Evolutionary conservation across 2,797 vertebrate species (phyloP).

Genomic region (Cottoperca gobio): DNA sequence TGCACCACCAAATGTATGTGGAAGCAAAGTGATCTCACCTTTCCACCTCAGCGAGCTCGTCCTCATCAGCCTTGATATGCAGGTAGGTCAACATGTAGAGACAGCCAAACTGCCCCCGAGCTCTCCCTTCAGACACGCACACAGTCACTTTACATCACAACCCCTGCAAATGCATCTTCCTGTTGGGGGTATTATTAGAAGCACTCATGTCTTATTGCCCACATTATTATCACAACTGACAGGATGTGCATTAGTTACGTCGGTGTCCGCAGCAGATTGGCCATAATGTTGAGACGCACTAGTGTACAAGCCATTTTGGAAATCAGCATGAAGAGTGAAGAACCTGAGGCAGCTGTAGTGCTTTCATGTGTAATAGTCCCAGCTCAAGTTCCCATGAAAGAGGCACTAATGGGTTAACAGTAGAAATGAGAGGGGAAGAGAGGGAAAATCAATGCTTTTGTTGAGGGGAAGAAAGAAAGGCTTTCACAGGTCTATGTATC

Average conservation of each 20-base stretch:
- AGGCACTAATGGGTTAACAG: slow-evolving; percentile 86
- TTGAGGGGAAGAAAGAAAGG: slow-evolving; percentile 84
- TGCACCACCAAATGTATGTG: slow-evolving; percentile 35
- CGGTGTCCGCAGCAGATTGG: slow-evolving; percentile 60
- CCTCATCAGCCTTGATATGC: slow-evolving; percentile 71
- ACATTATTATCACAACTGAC: slow-evolving; percentile 77
- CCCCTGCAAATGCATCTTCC: slow-evolving; percentile 73
- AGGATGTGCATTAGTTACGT: slow-evolving; percentile 83
- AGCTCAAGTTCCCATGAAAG: slow-evolving; percentile 83
- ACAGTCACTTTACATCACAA: slow-evolving; percentile 69
- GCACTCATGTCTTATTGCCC: slow-evolving; percentile 74
- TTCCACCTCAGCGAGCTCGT: slow-evolving; percentile 71
- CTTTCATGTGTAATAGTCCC: slow-evolving; percentile 79
- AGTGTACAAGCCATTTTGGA: slow-evolving; percentile 61
- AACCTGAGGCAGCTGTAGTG: slow-evolving; percentile 71
- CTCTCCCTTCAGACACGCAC: slow-evolving; percentile 68
- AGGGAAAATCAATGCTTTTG: slow-evolving; percentile 86
- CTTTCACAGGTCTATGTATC: slow-evolving; percentile 90
- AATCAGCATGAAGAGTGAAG: slow-evolving; percentile 64
- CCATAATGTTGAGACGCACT: slow-evolving; percentile 74
- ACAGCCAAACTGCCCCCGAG: slow-evolving; percentile 71
- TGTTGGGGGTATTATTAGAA: slow-evolving; percentile 79
- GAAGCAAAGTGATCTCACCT: slow-evolving; percentile 69
- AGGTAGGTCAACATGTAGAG: slow-evolving; percentile 78
- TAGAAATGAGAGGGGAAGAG: slow-evolving; percentile 81